These are phyloP conservation scores for Drosophila subobscura DNA, from an alignment of 1,140 invertebrate species.

Conservation along the genomic window DNA sequence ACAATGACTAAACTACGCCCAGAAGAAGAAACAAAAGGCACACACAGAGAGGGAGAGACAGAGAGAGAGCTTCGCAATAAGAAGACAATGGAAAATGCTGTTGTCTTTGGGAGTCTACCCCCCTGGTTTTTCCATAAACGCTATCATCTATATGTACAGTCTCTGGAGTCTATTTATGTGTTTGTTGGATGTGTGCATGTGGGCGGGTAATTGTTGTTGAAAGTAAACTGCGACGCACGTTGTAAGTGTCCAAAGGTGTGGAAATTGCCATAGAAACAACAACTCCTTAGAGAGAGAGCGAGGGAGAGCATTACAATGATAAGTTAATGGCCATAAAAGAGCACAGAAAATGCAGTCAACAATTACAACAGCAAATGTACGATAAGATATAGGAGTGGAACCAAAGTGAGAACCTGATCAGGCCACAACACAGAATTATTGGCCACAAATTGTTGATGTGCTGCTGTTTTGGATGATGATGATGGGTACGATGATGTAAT, in stretches of 20 bases:
- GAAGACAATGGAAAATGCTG: conserved; percentile 51
- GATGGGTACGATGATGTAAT: conserved; percentile 64
- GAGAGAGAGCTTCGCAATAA: conserved; percentile 29
- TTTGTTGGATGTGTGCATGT: conserved; percentile 11
- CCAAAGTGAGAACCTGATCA: not conserved
- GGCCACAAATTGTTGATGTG: not conserved
- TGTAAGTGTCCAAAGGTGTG: conserved; percentile 67
- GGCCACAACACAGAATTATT: conserved; percentile 3
- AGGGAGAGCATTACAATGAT: conserved; percentile 17
- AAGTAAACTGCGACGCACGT: conserved; percentile 51
- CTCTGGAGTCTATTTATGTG: conserved; percentile 3
- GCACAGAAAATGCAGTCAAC: conserved; percentile 40
- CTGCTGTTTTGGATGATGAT: not conserved
- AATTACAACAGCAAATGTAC: conserved; percentile 10
- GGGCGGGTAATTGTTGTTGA: conserved; percentile 49
- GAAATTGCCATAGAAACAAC: conserved; percentile 59
- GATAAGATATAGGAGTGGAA: conserved; percentile 26
- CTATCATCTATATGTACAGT: conserved; percentile 43
- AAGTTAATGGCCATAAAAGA: conserved; percentile 34
- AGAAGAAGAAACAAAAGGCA: conserved; percentile 55
- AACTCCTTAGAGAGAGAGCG: conserved; percentile 4
- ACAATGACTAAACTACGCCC: conserved; percentile 44
- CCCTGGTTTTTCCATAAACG: conserved; percentile 25
- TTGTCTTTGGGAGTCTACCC: conserved; percentile 2
- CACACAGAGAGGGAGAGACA: no score